Base-by-base conservation (phyloP, 2,888 invertebrate genomes). In the Nomada flava region DNA sequence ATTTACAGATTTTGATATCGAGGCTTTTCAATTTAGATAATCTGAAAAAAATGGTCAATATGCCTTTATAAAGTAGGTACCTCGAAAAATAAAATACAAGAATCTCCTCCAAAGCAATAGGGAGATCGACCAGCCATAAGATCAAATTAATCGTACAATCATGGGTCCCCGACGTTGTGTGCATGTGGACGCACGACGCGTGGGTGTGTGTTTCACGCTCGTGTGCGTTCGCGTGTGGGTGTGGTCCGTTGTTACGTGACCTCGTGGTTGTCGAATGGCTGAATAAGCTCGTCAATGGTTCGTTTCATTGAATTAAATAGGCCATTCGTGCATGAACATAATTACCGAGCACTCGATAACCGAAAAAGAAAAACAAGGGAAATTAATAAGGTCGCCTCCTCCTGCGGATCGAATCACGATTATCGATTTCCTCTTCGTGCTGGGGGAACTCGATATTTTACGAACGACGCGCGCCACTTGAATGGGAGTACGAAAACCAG, bases 281-380 rank as follows among this genome's bases (percentile, higher is more conserved):
- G 86, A 90, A 89, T 87, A 89, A 87, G 86, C 85, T 89, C 89
- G 89, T 91, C 91, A 90, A 91, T 91, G 88, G 85, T 72, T 89
- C 88, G 89, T 88, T 90, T 92, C 87, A 89, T 91, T 90, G 89
- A 91, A 90, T 88, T 84, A 90, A 91, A 89, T 90, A 90, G 91
- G 89, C 88, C 89, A 83, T 80, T 86, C 89, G 86, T 86, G 84
- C 72, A 80, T 59, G 85, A 75, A 79, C 85, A 79, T 86, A 88
- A 88, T 88, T 88, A 82, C 85, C 81, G 74, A 64, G 75, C 67
- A 53, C 63, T 50, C 4, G 55, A 50, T 36, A 36, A 36, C 36
- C 36, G 42, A n/a, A 4, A 20, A 10, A 60, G 23, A 47, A 23
- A 55, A 53, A 55, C 0, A 42, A 10, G 13, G 50, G 13, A 23